phyloP scores from a whole-genome alignment of 2,113 vertebrate species.

The Bungarus multicinctus region DNA sequence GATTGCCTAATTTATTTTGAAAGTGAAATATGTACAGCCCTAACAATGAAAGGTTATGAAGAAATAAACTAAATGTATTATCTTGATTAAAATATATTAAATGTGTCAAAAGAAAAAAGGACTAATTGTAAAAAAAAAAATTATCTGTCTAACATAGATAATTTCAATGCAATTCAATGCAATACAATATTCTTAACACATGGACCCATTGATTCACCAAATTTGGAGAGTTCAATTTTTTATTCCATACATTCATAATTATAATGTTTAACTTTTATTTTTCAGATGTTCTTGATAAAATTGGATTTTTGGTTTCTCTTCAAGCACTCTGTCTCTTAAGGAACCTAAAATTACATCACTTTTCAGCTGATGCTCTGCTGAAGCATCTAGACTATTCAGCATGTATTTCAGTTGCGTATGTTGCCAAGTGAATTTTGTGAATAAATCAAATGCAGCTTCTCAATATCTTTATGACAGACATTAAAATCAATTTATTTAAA shows the following conservation, averaged over 20 bases:
- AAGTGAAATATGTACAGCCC: not conserved
- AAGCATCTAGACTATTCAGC: not conserved
- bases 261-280: not conserved
- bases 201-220: not conserved
- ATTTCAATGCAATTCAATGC: not conserved
- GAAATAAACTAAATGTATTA: not conserved
- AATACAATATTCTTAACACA: not conserved
- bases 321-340: not conserved
- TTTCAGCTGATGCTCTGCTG: not conserved
- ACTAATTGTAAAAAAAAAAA: not conserved
- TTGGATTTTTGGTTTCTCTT: not conserved
- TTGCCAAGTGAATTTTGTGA: not conserved
- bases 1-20: not conserved
- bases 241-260: not conserved
- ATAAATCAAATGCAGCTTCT: not conserved
- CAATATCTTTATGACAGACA: not conserved
- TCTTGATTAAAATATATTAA: not conserved
- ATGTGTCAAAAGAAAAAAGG: not conserved
- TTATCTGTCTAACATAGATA: not conserved
- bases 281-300: not conserved
- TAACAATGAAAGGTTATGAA: not conserved
- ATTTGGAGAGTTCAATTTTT: not conserved
- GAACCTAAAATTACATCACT: not conserved
- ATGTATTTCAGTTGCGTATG: not conserved
- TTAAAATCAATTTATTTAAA: not conserved